phyloP scores from a whole-genome alignment of 2,113 vertebrate genomes.

The Gasterosteus aculeatus region DNA sequence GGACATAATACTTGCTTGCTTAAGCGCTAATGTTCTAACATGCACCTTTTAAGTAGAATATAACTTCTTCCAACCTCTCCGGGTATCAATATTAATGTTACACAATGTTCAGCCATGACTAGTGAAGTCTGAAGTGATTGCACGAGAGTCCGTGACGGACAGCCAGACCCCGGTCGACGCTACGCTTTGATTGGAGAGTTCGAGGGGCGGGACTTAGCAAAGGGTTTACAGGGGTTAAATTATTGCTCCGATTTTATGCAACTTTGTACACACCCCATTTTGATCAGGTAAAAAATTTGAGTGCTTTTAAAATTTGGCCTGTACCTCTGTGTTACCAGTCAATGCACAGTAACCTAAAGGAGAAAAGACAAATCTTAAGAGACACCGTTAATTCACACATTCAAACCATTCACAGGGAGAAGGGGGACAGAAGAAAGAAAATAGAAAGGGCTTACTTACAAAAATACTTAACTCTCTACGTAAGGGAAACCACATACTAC shows the following conservation, averaged over 20 bases:
- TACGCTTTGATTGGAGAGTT: not conserved
- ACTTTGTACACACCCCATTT: slow-evolving; percentile 90
- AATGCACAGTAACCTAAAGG: slow-evolving; percentile 93
- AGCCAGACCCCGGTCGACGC: not conserved
- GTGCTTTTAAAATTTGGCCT: slow-evolving; percentile 89
- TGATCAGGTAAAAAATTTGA: slow-evolving; percentile 74
- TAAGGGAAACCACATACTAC: slow-evolving; percentile 90
- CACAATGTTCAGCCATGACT: no score
- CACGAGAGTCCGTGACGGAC: not conserved
- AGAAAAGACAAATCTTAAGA: slow-evolving; percentile 98
- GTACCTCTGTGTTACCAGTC: slow-evolving; percentile 98
- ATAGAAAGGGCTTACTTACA: slow-evolving; percentile 93
- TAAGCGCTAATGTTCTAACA: no score
- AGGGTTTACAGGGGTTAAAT: not conserved
- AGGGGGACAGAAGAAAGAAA: slow-evolving; percentile 81
- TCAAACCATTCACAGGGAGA: slow-evolving; percentile 93
- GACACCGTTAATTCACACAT: slow-evolving; percentile 96
- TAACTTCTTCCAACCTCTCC: no score
- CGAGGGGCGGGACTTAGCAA: not conserved
- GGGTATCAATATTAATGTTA: no score
- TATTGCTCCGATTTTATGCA: slow-evolving; percentile 64
- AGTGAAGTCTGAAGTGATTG: not conserved
- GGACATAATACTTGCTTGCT: no score
- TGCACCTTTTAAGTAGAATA: no score
- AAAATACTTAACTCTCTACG: slow-evolving; percentile 91